These are phyloP conservation scores for Hydrozoanthus tunicans DNA, from an alignment of 64 coral and sea anemone genomes.

Conservation along the genomic window DNA sequence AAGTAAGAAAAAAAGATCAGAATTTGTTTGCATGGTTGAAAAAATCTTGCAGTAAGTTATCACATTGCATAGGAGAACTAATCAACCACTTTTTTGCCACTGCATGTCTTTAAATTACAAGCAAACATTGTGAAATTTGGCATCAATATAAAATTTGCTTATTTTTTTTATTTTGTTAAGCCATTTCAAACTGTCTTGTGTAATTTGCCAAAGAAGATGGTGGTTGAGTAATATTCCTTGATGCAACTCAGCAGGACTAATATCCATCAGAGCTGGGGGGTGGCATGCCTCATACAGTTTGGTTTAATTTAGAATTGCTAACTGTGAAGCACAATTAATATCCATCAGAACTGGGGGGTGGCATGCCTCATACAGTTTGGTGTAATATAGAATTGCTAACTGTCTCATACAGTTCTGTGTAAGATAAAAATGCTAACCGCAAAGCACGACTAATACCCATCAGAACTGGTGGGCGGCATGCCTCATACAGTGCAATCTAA, in stretches of 20 bases:
- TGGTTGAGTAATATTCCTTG: not conserved
- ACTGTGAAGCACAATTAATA: too few relatives aligned
- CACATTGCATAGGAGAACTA: not conserved
- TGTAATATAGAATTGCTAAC: too few relatives aligned
- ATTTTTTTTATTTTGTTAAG: not conserved
- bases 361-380: too few relatives aligned
- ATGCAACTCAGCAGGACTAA: not conserved
- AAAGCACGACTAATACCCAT: too few relatives aligned
- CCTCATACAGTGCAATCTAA: too few relatives aligned
- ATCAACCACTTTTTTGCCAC: not conserved
- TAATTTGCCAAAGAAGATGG: constrained; percentile 1
- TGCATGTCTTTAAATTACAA: not conserved
- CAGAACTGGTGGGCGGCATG: too few relatives aligned
- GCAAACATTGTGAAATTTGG: constrained; percentile 4
- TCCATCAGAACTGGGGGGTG: too few relatives aligned
- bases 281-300: too few relatives aligned
- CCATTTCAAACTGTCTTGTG: not conserved
- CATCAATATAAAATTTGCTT: not conserved
- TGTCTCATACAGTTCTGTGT: too few relatives aligned
- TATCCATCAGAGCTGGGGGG: too few relatives aligned
- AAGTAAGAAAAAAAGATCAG: not conserved
- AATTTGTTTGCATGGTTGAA: constrained; percentile 5
- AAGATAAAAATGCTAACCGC: too few relatives aligned
- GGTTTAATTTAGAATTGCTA: too few relatives aligned
- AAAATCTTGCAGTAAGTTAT: not conserved